These are phyloP conservation scores for Castor canadensis DNA, from an alignment of 2,113 vertebrate species.

Conservation along the genomic window DNA sequence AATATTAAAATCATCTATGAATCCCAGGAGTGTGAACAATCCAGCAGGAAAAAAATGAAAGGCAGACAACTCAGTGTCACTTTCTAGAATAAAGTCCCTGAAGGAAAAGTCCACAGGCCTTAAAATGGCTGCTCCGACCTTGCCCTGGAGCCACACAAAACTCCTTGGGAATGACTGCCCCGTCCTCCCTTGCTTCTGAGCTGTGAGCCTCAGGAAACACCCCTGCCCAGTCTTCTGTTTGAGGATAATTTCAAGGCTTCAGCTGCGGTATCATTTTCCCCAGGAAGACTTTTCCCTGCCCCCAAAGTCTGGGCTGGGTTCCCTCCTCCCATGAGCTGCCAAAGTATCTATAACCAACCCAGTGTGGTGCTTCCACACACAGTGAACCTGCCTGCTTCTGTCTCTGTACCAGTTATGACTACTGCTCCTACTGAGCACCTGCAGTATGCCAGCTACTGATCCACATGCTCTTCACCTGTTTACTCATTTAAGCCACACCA, in stretches of 20 bases:
- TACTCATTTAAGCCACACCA: not conserved
- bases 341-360: not conserved
- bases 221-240: not conserved
- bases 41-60: not conserved
- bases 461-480: not conserved
- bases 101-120: not conserved
- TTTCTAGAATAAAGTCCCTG: not conserved
- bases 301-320: too few species aligned
- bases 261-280: not conserved
- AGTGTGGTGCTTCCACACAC: not conserved
- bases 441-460: not conserved
- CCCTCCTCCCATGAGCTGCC: not conserved
- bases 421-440: not conserved
- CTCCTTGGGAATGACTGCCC: too few species aligned
- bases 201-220: not conserved
- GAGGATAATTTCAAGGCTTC: not conserved
- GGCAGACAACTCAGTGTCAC: not conserved
- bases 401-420: rapidly evolving
- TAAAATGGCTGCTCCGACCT: not conserved
- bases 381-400: not conserved
- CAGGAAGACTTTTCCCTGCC: not conserved
- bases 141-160: not conserved
- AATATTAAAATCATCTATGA: not conserved
- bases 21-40: not conserved
- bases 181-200: not conserved